Percentiles rank a stretch among this genome's conserved stretches.
Conservation (phyloP, 2,888 invertebrate genomes). For the Drosophila percnosoma region DNA sequence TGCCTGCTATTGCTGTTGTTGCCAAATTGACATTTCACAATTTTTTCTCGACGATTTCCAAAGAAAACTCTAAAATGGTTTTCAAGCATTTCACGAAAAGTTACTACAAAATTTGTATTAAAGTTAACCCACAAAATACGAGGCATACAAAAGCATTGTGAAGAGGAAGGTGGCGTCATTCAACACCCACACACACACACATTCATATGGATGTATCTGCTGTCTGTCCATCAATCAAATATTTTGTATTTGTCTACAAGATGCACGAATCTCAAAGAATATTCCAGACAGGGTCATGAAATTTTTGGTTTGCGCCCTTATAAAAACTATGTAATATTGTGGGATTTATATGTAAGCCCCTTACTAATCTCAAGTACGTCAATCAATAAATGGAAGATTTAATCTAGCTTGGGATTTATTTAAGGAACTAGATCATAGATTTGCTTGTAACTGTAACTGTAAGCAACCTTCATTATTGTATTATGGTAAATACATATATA, state of each 20-base stretch:
- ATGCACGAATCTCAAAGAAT: neutral
- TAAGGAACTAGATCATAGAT: neutral
- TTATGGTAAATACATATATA: neutral
- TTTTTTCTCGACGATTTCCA: slow-evolving; percentile 34
- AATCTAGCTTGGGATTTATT: neutral
- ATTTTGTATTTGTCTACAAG: neutral
- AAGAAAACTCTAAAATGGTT: slow-evolving; percentile 16
- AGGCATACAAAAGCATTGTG: neutral
- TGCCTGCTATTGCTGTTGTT: slow-evolving; percentile 56
- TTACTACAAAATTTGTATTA: neutral
- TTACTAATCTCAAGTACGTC: neutral
- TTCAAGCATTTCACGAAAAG: slow-evolving; percentile 8
- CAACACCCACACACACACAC: neutral
- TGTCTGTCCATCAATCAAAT: slow-evolving; percentile 16
- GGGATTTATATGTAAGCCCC: neutral
- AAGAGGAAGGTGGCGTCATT: neutral
- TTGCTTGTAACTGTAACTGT: too few relatives aligned
- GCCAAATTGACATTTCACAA: slow-evolving; percentile 80
- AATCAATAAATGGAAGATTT: neutral
- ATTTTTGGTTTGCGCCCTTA: neutral
- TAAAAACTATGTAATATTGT: too few relatives aligned
- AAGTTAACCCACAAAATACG: neutral
- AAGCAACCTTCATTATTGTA: neutral
- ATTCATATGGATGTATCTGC: neutral
- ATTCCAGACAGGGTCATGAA: neutral